Conservation (phyloP, 2,888 invertebrate species). For the Cephus rjabovi region DNA sequence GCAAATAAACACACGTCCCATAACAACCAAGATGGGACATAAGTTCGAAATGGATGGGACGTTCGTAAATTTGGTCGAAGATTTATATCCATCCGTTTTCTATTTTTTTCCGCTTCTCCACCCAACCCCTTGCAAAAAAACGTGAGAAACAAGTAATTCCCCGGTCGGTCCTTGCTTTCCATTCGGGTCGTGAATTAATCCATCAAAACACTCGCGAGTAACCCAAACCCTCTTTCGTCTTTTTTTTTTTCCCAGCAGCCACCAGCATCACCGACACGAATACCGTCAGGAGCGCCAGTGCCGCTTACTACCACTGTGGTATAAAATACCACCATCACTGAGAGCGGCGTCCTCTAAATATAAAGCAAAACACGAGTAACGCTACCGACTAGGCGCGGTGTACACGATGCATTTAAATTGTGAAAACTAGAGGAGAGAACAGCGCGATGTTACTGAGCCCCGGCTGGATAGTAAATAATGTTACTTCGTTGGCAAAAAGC, state of each 20-base stretch:
- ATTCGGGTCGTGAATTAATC: slow-evolving; percentile 59
- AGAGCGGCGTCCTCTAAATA: slow-evolving; percentile 7
- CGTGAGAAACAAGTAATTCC: slow-evolving; percentile 41
- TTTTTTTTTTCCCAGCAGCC: slow-evolving; percentile 12
- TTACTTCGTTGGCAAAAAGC: neutral
- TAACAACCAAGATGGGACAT: neutral
- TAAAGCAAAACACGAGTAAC: slow-evolving; percentile 23
- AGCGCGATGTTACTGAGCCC: neutral
- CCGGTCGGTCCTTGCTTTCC: slow-evolving; percentile 51
- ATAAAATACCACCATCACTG: neutral
- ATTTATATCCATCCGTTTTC: neutral
- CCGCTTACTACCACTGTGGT: neutral
- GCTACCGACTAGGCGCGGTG: neutral
- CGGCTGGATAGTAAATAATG: neutral
- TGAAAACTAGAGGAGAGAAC: neutral
- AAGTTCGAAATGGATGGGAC: neutral
- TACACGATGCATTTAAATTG: neutral
- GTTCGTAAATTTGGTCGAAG: neutral
- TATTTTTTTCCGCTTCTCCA: neutral
- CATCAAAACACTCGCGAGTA: slow-evolving; percentile 55
- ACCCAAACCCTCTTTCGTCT: slow-evolving; percentile 44
- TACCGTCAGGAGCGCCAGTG: neutral
- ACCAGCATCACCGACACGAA: slow-evolving; percentile 2
- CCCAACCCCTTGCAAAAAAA: slow-evolving; percentile 11
- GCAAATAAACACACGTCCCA: neutral